Evolutionary conservation across 2,113 vertebrate genomes (phyloP).

Genomic region (Ceyx melanurus): DNA sequence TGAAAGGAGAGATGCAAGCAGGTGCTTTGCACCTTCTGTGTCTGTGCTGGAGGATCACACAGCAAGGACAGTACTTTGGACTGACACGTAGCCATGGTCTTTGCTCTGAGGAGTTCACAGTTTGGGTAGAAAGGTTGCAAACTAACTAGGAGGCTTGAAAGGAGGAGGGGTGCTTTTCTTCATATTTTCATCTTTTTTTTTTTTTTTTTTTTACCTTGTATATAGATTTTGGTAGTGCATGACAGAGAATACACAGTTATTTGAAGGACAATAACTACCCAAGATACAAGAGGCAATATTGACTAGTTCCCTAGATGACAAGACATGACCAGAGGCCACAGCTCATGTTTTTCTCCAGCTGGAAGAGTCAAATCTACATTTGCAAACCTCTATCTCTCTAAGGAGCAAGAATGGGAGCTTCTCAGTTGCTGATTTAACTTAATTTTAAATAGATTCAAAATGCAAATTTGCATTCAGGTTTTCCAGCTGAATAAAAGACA

Average conservation of each 20-base stretch:
- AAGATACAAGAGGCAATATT: not conserved
- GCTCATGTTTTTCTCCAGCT: not conserved
- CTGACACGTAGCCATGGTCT: not conserved
- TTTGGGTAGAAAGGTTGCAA: not conserved
- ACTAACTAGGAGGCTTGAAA: not conserved
- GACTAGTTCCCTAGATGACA: not conserved
- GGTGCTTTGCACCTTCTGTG: not conserved
- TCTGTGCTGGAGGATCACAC: fast-evolving
- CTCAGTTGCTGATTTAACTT: not conserved
- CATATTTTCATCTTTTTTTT: not conserved
- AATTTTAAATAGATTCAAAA: not conserved
- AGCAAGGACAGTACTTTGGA: not conserved
- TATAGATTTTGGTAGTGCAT: not conserved
- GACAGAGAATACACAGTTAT: not conserved
- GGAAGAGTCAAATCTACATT: not conserved
- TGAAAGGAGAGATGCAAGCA: not conserved
- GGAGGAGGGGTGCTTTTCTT: not conserved
- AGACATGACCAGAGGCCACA: not conserved
- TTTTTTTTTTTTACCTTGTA: not conserved
- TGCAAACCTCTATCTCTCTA: not conserved
- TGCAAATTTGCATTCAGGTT: not conserved
- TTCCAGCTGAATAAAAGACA: not conserved
- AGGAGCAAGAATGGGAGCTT: not conserved
- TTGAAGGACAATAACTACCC: not conserved
- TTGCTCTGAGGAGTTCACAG: not conserved